Conservation (phyloP, 2,888 invertebrate species). For the Oxyteleia sp. region DNA sequence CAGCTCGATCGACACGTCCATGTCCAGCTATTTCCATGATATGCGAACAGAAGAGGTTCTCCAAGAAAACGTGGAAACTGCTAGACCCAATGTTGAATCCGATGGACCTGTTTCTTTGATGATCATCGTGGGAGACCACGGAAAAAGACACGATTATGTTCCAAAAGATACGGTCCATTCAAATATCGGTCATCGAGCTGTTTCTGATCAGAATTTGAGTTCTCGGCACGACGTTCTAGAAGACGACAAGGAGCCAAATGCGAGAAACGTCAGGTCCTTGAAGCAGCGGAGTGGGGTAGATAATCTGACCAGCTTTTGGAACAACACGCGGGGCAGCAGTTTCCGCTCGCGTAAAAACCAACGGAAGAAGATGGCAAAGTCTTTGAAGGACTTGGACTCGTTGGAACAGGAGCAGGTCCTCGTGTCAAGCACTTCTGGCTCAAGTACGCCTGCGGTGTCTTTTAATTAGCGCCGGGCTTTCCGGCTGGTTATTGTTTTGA, state of each 20-base stretch:
- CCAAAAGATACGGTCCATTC: too few species aligned
- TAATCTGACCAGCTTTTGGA: conserved; percentile 80
- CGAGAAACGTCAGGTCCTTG: conserved; percentile 10
- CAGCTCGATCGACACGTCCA: too few species aligned
- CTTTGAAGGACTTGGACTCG: conserved; percentile 77
- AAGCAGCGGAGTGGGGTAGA: conserved; percentile 77
- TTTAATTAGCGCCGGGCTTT: conserved; percentile 23
- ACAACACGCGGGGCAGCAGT: conserved; percentile 75
- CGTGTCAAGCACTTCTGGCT: conserved; percentile 76
- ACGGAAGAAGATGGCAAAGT: conserved; percentile 77
- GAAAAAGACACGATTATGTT: too few species aligned
- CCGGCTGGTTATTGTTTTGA: not conserved
- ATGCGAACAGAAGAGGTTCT: too few species aligned
- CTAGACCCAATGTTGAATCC: too few species aligned
- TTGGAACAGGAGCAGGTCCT: conserved; percentile 70
- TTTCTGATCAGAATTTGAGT: conserved; percentile 18
- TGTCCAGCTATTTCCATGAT: too few species aligned
- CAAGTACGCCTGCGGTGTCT: conserved; percentile 77
- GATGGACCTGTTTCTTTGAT: too few species aligned
- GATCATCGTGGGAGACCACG: too few species aligned
- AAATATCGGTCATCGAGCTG: too few species aligned
- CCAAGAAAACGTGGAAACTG: too few species aligned
- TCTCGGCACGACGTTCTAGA: not conserved
- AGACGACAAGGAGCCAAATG: not conserved
- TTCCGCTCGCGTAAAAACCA: conserved; percentile 77